Evolutionary conservation across 2,797 vertebrate species (phyloP).

Genomic region (Sebastes minor): DNA sequence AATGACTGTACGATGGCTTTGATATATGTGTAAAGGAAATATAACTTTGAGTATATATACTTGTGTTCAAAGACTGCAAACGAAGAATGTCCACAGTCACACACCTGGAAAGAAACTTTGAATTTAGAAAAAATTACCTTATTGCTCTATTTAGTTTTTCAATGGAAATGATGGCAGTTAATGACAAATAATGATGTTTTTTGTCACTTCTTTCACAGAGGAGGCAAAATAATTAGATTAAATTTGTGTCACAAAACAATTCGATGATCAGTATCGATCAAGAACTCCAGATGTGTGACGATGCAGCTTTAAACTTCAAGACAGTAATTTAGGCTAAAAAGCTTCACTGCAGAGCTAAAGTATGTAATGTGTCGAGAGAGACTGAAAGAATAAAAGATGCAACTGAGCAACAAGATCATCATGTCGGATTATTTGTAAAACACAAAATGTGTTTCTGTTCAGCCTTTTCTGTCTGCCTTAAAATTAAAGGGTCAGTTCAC

Average conservation of each 20-base stretch:
- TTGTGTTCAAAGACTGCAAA: slow-evolving; percentile 65
- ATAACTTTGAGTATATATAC: slow-evolving; percentile 58
- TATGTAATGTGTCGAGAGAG: slow-evolving; percentile 70
- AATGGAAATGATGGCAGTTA: neutral
- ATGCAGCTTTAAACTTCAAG: slow-evolving; percentile 56
- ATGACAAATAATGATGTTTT: neutral
- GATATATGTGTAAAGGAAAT: slow-evolving; percentile 64
- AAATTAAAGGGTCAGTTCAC: neutral
- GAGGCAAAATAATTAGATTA: neutral
- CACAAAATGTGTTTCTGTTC: neutral
- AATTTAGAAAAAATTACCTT: neutral
- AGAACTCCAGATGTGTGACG: slow-evolving; percentile 52
- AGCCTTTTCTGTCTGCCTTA: neutral
- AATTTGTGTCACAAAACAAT: slow-evolving; percentile 11
- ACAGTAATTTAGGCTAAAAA: slow-evolving; percentile 48
- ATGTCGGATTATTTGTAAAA: slow-evolving; percentile 27
- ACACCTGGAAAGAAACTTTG: slow-evolving; percentile 23
- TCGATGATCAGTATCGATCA: neutral
- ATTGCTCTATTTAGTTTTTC: slow-evolving; percentile 10
- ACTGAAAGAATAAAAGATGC: slow-evolving; percentile 79
- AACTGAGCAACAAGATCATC: slow-evolving; percentile 51
- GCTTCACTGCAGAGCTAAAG: slow-evolving; percentile 71
- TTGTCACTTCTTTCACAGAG: neutral
- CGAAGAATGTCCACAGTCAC: slow-evolving; percentile 56
- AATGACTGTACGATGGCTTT: slow-evolving; percentile 71